Evolutionary conservation across 2,113 vertebrate genomes (phyloP).

Genomic region (Tenebrosternarchus preto): DNA sequence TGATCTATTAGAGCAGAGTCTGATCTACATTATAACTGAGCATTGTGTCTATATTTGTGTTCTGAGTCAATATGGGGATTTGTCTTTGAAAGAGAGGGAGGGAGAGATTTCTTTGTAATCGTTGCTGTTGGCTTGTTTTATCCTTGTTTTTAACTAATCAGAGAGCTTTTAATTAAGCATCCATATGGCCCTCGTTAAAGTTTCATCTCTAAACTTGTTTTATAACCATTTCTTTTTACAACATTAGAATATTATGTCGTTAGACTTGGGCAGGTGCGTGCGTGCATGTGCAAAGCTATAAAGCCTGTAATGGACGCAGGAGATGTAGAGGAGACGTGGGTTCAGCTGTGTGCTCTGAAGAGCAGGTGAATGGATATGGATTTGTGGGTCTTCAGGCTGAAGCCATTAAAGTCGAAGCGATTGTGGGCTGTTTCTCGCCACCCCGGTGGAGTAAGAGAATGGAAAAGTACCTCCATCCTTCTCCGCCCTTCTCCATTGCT

Average conservation of each 20-base stretch:
- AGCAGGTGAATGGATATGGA: slow-evolving; percentile 44
- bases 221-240: not conserved
- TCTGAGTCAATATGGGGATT: not conserved
- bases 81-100: not conserved
- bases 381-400: slow-evolving; percentile 42
- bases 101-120: not conserved
- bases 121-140: slow-evolving; percentile 41
- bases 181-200: slow-evolving; percentile 38
- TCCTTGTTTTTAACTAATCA: slow-evolving; percentile 12
- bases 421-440: not conserved
- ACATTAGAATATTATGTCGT: not conserved
- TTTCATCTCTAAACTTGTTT: slow-evolving; percentile 1
- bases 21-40: not conserved
- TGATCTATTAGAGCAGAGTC: slow-evolving; percentile 10
- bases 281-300: not conserved
- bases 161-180: slow-evolving; percentile 14
- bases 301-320: not conserved
- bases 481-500: not conserved
- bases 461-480: not conserved
- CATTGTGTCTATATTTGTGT: not conserved
- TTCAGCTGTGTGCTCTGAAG: not conserved
- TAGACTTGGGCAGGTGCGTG: not conserved
- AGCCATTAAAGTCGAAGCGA: slow-evolving; percentile 22
- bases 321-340: not conserved
- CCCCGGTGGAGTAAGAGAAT: not conserved